A percentile compares a stretch with the other conserved stretches of the same genome.
phyloP scores from a whole-genome alignment of 2,888 invertebrate genomes.

The Netelia virgata region DNA sequence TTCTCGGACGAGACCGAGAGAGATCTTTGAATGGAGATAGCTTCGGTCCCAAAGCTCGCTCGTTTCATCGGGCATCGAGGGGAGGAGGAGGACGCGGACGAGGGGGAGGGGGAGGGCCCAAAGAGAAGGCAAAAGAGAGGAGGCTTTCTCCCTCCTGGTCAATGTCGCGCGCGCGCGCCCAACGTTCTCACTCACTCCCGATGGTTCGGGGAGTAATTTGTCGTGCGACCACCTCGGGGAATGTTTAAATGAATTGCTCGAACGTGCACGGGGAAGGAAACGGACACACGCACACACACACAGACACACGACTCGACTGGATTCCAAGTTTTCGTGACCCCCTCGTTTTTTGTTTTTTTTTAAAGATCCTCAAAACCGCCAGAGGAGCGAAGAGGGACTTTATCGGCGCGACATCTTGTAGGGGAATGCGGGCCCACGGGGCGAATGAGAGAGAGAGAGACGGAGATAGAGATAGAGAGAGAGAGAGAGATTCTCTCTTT shows the following conservation, averaged over 20 bases:
- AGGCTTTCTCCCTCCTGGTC: conserved; percentile 52
- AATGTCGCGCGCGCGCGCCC: conserved; percentile 57
- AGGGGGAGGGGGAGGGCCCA: conserved; percentile 20
- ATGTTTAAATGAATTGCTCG: conserved; percentile 85
- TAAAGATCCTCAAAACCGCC: conserved; percentile 56
- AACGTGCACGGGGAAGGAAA: conserved; percentile 70
- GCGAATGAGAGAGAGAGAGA: conserved; percentile 77
- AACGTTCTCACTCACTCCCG: conserved; percentile 76
- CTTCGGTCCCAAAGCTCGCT: conserved; percentile 67
- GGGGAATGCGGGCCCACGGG: conserved; percentile 84
- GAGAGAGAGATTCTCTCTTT: conserved; percentile 43
- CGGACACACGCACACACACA: conserved; percentile 22
- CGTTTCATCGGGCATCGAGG: conserved; percentile 45
- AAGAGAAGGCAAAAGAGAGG: conserved; percentile 8
- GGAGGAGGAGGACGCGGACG: conserved; percentile 44
- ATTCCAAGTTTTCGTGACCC: conserved; percentile 59
- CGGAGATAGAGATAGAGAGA: conserved; percentile 71
- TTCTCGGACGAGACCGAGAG: conserved; percentile 49
- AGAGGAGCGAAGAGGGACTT: conserved; percentile 74
- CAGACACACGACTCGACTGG: conserved; percentile 49
- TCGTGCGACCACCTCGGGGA: conserved; percentile 85
- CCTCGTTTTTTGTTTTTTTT: neutral
- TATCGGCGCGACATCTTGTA: conserved; percentile 85
- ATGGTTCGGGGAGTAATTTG: conserved; percentile 84
- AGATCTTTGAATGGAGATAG: conserved; percentile 83